A percentile compares a stretch with the other conserved stretches of the same genome.
Conservation (phyloP, 1,140 invertebrate genomes). For the Sweltsa coloradensis region DNA sequence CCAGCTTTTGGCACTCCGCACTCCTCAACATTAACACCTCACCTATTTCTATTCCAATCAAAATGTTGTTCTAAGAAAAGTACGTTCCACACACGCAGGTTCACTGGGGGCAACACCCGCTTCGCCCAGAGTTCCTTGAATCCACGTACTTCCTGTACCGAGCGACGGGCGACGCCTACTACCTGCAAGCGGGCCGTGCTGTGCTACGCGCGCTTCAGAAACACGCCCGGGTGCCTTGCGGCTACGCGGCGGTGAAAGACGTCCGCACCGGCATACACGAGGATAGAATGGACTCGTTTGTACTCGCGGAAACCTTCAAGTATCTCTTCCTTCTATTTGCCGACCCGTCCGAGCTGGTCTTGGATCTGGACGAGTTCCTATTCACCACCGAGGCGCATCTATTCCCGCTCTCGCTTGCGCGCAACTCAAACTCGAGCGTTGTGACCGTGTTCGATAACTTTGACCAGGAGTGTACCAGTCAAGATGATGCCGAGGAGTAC, state of each 20-base stretch:
- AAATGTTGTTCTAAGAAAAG: no score
- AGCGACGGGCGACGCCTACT: conserved; percentile 91
- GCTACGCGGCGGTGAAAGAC: conserved; percentile 93
- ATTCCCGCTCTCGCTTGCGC: conserved; percentile 71
- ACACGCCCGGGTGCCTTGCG: conserved; percentile 86
- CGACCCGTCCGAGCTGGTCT: conserved; percentile 70
- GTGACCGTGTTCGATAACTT: conserved; percentile 25
- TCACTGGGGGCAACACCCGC: conserved; percentile 94
- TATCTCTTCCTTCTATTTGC: conserved; percentile 92
- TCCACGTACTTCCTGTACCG: conserved; percentile 94
- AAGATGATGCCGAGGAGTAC: conserved; percentile 31
- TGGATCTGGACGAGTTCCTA: conserved; percentile 93
- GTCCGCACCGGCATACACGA: conserved; percentile 81
- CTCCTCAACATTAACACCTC: no score
- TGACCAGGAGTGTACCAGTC: conserved; percentile 10
- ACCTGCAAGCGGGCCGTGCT: conserved; percentile 83
- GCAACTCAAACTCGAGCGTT: conserved; percentile 28
- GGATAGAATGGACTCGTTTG: conserved; percentile 97
- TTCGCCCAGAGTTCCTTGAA: conserved; percentile 95
- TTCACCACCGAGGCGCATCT: conserved; percentile 97
- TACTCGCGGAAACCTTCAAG: conserved; percentile 95
- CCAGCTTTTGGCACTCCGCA: no score
- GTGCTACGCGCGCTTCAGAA: conserved; percentile 85
- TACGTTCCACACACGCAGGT: no score
- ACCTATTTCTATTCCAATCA: no score